Base-by-base conservation (phyloP, 2,797 vertebrate genomes). In the Pteropus rufus region DNA sequence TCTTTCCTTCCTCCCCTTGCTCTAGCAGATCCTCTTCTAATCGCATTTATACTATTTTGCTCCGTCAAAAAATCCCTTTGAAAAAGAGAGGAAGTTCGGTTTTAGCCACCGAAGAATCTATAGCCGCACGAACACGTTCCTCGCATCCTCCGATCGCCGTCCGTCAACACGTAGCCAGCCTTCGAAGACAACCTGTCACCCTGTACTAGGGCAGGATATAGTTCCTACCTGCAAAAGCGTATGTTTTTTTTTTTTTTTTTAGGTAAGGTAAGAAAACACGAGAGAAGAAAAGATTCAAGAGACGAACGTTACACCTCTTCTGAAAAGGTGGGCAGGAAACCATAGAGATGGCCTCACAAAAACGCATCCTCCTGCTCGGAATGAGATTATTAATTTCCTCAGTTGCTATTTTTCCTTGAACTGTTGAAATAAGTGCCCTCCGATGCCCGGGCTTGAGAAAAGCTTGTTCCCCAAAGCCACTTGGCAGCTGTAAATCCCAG, bases 391-490 rank as follows among this genome's bases (percentile, higher is more conserved):
- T 93, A 89, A 96, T 97, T 94, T 90, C 72, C 85, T 92, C 76
- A 88, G 94, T 88, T 95, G 92, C 87, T 95, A 18, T 94, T 94
- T 97, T 88, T 84, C 88, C 16, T 56, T 92, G 41, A 90, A 92
- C 76, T 93, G 93, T 90, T 92, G 83, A 85, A 93, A 93, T 96
- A 97, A 95, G 77, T 97, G 81, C 64, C 94, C 93, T 97, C 92
- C 79, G 97, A 96, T 92, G 64, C 41, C 34, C 73, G 52, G 49
- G 81, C 84, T 95, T 84, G 76, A 96, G 91, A 92, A 95, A 95
- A 96, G 56, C 91, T 56, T 88, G 84, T 92, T 88, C 88, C 96
- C 80, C 44, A 79, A 92, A 97, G 81, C 87, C 89, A 88, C 85
- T 95, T 90, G 88, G 76, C 81, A 69, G 58, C 56, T 69, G 11